Conservation (phyloP, 2,113 vertebrate species). For the Rhadina sibilatrix region DNA sequence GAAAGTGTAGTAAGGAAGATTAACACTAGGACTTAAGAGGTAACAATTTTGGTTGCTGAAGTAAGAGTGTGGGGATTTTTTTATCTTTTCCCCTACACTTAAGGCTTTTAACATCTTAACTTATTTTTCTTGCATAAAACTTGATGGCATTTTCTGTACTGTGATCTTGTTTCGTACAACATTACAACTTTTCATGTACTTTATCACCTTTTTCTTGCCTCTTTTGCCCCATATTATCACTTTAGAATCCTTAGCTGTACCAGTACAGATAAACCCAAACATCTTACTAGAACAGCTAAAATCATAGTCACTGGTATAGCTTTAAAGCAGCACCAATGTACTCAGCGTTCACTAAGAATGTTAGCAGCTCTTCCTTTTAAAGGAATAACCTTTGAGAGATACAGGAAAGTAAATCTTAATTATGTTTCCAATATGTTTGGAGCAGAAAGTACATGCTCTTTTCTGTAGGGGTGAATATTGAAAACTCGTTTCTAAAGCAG, state of each 20-base stretch:
- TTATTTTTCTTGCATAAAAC: not conserved
- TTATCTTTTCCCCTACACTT: not conserved
- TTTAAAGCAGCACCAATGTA: not conserved
- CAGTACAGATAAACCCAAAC: not conserved
- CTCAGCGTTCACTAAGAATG: not conserved
- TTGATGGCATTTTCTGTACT: not conserved
- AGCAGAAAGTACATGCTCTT: not conserved
- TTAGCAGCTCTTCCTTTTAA: slow-evolving; percentile 12
- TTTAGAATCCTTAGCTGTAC: not conserved
- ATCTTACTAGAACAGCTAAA: not conserved
- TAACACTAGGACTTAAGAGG: not conserved
- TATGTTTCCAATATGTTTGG: not conserved
- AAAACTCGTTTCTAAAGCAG: not conserved
- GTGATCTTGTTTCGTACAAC: not conserved
- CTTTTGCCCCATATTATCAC: not conserved
- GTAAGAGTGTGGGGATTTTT: not conserved
- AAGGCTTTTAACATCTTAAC: not conserved
- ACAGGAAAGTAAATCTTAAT: not conserved
- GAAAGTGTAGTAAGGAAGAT: not conserved
- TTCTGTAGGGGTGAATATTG: not conserved
- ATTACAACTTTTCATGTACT: not conserved
- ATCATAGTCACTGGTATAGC: not conserved
- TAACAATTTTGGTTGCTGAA: not conserved
- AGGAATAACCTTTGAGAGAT: slow-evolving; percentile 15
- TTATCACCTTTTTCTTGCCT: not conserved